Percentiles rank a stretch among this genome's conserved stretches.
Conservation (phyloP, 2,113 vertebrate genomes). For the Rhea pennata region DNA sequence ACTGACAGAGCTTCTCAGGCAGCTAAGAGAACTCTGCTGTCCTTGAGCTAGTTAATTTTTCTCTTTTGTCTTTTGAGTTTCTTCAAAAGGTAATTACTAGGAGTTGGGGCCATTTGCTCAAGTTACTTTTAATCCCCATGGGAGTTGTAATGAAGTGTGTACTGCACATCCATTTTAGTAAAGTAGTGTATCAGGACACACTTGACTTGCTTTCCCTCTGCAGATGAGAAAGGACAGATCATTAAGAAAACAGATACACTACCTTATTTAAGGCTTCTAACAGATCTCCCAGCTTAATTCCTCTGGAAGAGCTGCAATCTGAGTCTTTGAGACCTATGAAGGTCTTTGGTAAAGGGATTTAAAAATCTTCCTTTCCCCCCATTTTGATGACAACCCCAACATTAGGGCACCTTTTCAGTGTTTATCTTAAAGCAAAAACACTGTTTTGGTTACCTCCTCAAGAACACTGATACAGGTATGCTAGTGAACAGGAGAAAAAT, state of each 20-base stretch:
- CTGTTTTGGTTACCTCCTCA: background rate
- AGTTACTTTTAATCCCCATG: conserved; percentile 49
- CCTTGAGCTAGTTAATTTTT: background rate
- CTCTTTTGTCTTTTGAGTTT: background rate
- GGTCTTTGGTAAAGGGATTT: background rate
- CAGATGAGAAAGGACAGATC: conserved; percentile 24
- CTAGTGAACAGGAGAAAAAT: background rate
- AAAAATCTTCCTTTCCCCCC: background rate
- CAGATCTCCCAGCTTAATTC: background rate
- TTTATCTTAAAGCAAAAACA: background rate
- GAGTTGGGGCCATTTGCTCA: conserved; percentile 41
- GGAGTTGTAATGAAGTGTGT: conserved; percentile 19
- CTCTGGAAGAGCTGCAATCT: background rate
- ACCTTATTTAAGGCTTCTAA: background rate
- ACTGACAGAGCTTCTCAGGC: background rate
- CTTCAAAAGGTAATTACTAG: conserved; percentile 38
- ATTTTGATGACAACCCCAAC: background rate
- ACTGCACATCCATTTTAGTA: conserved; percentile 54
- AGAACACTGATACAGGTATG: background rate
- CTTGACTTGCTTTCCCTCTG: conserved; percentile 43
- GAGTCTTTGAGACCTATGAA: background rate
- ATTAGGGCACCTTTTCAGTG: background rate
- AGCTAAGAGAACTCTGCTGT: background rate
- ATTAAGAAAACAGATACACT: background rate
- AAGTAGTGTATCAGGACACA: conserved; percentile 54